phyloP scores from a whole-genome alignment of 1,140 invertebrate genomes.

The Drosophila simulans region DNA sequence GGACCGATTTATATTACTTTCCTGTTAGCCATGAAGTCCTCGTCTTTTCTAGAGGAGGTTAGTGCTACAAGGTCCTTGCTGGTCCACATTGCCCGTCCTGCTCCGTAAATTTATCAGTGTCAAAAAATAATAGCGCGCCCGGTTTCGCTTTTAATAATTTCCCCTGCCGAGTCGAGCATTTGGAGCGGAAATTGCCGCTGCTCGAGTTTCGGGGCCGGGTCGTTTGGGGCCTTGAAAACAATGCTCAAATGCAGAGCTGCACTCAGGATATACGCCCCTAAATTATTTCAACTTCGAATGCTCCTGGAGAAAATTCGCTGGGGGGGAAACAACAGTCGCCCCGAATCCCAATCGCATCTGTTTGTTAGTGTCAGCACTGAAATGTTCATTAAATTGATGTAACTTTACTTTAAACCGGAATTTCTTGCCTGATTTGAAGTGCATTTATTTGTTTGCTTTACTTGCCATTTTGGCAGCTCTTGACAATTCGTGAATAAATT shows the following conservation, averaged over 20 bases:
- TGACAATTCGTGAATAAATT: conserved; percentile 28
- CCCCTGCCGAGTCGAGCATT: conserved; percentile 70
- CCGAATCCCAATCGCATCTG: conserved; percentile 1
- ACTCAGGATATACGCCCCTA: conserved; percentile 18
- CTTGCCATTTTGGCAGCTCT: conserved; percentile 14
- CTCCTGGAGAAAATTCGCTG: not conserved
- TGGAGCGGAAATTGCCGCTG: conserved; percentile 81
- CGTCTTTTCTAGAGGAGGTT: conserved; percentile 38
- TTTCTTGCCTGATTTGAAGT: conserved; percentile 14
- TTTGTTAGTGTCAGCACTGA: conserved; percentile 46
- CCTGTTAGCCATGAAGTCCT: conserved; percentile 59
- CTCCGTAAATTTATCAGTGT: conserved; percentile 79
- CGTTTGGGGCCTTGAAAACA: conserved; percentile 65
- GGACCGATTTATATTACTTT: conserved; percentile 81
- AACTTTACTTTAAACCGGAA: conserved; percentile 25
- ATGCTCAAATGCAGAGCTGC: conserved; percentile 43
- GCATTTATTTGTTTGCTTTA: conserved; percentile 25
- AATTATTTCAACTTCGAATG: conserved; percentile 59
- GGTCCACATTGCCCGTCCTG: not conserved
- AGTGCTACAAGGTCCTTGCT: conserved; percentile 70
- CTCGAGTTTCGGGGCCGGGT: conserved; percentile 44
- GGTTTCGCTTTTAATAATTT: conserved; percentile 83
- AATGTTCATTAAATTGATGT: conserved; percentile 75
- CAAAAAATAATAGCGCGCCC: conserved; percentile 79
- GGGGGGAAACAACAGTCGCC: conserved; percentile 20